These are phyloP conservation scores for Xenopus borealis DNA, from an alignment of 2,113 vertebrate genomes.

Conservation along the genomic window DNA sequence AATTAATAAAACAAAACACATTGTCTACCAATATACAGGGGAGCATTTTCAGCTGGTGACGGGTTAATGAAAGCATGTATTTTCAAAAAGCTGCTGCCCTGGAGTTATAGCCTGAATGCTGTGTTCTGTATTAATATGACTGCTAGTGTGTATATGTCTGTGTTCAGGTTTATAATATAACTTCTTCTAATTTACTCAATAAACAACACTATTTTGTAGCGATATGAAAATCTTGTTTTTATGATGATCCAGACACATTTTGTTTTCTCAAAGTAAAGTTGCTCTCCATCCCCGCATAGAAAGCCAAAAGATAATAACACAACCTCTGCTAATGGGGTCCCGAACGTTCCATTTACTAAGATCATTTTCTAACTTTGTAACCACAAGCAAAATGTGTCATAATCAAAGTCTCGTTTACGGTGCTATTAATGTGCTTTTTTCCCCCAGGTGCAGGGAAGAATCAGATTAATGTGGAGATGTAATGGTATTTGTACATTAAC, in stretches of 20 bases:
- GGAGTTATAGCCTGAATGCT: too few species aligned
- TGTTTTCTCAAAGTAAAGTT: conserved; percentile 9
- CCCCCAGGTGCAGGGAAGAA: background rate
- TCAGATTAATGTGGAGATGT: background rate
- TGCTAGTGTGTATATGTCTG: too few species aligned
- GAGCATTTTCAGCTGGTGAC: too few species aligned
- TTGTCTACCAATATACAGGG: too few species aligned
- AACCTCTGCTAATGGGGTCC: background rate
- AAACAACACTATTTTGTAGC: background rate
- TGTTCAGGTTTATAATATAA: too few species aligned
- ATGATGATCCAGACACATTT: background rate
- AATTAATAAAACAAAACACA: too few species aligned
- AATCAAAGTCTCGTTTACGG: conserved; percentile 27
- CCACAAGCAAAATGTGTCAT: conserved; percentile 22
- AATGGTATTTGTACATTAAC: background rate
- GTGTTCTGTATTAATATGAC: too few species aligned
- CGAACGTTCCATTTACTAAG: conserved; percentile 15
- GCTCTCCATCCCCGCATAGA: background rate
- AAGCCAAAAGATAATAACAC: background rate
- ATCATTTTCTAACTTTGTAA: conserved; percentile 8
- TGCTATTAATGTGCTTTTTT: background rate
- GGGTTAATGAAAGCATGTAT: too few species aligned
- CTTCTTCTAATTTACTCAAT: too few species aligned
- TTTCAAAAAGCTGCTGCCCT: too few species aligned
- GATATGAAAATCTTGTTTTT: background rate